Evolutionary conservation across 2,888 invertebrate genomes (phyloP), one percentile per base, ranked within the genome.

Genomic region (Drosophila engyochracea): DNA sequence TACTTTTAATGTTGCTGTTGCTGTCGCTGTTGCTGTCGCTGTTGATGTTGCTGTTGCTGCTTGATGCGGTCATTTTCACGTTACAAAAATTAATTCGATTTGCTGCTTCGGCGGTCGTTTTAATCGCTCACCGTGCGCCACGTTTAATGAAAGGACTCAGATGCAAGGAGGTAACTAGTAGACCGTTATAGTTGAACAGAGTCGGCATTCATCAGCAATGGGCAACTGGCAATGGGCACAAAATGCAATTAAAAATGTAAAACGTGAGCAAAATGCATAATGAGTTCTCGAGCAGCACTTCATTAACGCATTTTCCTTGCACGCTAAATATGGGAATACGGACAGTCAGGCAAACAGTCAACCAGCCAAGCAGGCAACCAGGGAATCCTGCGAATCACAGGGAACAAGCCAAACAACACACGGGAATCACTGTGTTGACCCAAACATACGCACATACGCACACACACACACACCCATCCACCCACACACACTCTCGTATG

Each of bases 51-150:
- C 44, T 63, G 51, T 22, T 62, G 69, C 66, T 52, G 64, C 76
- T 71, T 79, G 76, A 74, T 76, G 79, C 82, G 83, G 82, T 83
- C 84, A 87, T 91, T 91, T 91, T 82, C 89, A 84, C 89, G 88
- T 92, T 92, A 91, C 91, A 87, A 87, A 91, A 91, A 92, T 92
- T 91, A 91, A 92, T 91, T 91, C 91, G 91, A 92, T 91, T 91
- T 92, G 91, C 85, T 87, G 91, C 89, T 64, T 76, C 89, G 84
- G 89, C 80, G 91, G 92, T 91, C 83, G 81, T 88, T 90, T 92
- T 91, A 90, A 89, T 90, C 87, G 89, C 80, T 82, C 65, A 75
- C 85, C 80, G 75, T 81, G 76, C 71, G 84, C 82, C 84, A 71
- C 82, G 72, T 89, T 89, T 89, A 85, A 85, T 89, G 89, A 87